phyloP scores from a whole-genome alignment of 2,113 vertebrate genomes.

The Sapayoa aenigma region DNA sequence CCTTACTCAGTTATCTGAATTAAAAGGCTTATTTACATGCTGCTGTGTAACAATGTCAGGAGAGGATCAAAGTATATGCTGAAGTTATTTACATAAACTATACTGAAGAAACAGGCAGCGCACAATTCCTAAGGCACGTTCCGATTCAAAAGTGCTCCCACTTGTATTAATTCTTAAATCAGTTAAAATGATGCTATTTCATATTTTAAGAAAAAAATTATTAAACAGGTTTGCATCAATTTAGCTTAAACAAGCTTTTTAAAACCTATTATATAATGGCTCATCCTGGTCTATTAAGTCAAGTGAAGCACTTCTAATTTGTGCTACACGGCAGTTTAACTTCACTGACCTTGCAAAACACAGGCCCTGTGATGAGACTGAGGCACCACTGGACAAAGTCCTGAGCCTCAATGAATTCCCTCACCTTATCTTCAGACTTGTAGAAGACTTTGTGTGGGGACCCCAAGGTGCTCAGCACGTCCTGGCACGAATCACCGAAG shows the following conservation, averaged over 20 bases:
- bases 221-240: neutral
- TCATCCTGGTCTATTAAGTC: neutral
- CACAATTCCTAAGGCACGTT: neutral
- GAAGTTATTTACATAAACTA: neutral
- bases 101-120: neutral
- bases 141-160: neutral
- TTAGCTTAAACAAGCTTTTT: neutral
- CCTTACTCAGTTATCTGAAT: neutral
- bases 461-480: slow-evolving; percentile 92
- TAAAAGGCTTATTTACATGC: neutral
- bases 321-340: neutral
- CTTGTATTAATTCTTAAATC: neutral
- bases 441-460: slow-evolving; percentile 98
- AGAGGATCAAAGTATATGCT: neutral
- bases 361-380: neutral
- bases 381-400: neutral
- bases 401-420: neutral
- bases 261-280: neutral
- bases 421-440: slow-evolving; percentile 98
- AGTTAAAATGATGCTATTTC: neutral
- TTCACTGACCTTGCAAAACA: neutral
- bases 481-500: slow-evolving; percentile 97
- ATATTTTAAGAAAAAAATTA: neutral
- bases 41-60: neutral
- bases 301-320: neutral